Conservation (phyloP, 2,888 invertebrate genomes). For the Cataglyphis albicans region DNA sequence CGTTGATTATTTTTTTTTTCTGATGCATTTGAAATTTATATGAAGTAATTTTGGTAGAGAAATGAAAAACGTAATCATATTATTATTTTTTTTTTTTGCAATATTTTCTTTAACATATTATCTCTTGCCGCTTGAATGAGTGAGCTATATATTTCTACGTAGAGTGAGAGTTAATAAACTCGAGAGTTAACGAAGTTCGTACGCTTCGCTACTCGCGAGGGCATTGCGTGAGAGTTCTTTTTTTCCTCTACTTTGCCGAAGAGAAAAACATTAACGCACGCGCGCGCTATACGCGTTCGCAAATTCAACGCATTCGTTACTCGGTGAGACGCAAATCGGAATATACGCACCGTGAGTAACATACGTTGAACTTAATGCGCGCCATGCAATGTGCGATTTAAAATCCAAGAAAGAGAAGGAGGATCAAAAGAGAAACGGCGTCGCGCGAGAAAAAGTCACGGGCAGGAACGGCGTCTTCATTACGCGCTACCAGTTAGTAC, state of each 20-base stretch:
- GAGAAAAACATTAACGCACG: constrained; percentile 30
- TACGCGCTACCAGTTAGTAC: constrained; percentile 63
- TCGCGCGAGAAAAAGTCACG: constrained; percentile 1
- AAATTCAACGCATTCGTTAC: constrained; percentile 48
- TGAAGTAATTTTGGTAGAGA: background rate
- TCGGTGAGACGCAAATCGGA: constrained; percentile 49
- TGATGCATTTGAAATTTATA: background rate
- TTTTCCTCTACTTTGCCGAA: constrained; percentile 3
- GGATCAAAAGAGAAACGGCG: constrained; percentile 6
- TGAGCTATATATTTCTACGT: constrained; percentile 17
- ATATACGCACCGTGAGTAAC: constrained; percentile 37
- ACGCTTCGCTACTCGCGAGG: constrained; percentile 30
- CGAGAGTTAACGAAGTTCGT: constrained; percentile 42
- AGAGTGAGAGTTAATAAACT: constrained; percentile 44
- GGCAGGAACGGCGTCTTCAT: constrained; percentile 62
- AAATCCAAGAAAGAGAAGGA: background rate
- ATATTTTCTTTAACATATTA: background rate
- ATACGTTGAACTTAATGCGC: constrained; percentile 40
- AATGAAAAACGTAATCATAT: background rate
- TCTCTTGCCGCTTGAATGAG: constrained; percentile 7
- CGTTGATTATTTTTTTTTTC: background rate
- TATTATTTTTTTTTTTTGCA: background rate
- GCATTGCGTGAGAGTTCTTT: constrained; percentile 39
- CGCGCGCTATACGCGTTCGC: constrained; percentile 25
- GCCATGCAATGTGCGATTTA: constrained; percentile 43